These are phyloP conservation scores for Panurus biarmicus DNA, from an alignment of 2,113 vertebrate genomes.

Conservation along the genomic window DNA sequence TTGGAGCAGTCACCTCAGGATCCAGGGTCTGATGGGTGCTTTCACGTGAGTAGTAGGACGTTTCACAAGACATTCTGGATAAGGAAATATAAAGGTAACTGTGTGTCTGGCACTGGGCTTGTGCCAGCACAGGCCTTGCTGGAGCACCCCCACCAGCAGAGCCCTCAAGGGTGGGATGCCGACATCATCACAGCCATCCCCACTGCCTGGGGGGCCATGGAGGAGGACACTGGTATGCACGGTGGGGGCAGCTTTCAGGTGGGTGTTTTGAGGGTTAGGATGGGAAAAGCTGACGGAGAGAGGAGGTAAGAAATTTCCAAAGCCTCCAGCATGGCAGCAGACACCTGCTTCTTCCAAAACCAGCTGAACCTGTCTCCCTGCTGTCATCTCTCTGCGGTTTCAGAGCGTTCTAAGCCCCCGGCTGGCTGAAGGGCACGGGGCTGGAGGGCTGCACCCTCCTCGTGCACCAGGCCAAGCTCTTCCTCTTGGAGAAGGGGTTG, in stretches of 20 bases:
- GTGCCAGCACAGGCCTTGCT: neutral
- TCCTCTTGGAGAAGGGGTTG: neutral
- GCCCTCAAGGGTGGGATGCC: neutral
- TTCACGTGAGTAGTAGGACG: neutral
- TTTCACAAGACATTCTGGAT: neutral
- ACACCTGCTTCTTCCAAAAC: constrained; percentile 40
- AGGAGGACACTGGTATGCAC: fast-evolving
- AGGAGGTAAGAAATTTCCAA: neutral
- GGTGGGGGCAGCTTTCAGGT: neutral
- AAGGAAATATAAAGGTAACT: neutral
- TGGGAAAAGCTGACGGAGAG: neutral
- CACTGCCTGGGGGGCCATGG: fast-evolving
- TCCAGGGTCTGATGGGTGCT: neutral
- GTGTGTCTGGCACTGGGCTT: no score
- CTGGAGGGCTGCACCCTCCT: neutral
- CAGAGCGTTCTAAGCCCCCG: neutral
- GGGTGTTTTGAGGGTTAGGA: neutral
- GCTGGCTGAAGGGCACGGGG: fast-evolving
- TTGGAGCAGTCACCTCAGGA: fast-evolving
- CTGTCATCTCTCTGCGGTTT: neutral
- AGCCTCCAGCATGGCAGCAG: neutral
- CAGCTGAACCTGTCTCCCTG: neutral
- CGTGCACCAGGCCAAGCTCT: neutral
- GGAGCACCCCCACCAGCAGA: neutral
- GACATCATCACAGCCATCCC: neutral